Evolutionary conservation across 2,888 invertebrate genomes (phyloP).

Genomic region (Chrysodeixis includens): DNA sequence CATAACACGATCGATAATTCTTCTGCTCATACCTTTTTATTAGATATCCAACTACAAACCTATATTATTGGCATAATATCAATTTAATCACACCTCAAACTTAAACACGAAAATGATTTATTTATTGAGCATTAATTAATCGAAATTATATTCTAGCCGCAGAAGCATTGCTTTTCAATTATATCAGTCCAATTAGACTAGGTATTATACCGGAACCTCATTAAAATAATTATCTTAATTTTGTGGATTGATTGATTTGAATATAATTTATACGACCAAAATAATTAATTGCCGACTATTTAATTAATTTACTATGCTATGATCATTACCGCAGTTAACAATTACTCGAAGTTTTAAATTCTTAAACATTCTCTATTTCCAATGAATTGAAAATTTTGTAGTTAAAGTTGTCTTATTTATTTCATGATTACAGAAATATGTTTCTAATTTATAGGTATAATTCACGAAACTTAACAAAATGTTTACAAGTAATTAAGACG

Average conservation of each 20-base stretch:
- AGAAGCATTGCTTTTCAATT: slow-evolving; percentile 12
- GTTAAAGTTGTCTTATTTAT: too few species aligned
- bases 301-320: neutral
- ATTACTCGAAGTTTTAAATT: neutral
- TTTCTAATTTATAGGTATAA: neutral
- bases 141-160: neutral
- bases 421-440: too few species aligned
- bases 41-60: too few species aligned
- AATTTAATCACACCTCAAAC: neutral
- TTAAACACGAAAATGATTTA: neutral
- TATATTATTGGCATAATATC: too few species aligned
- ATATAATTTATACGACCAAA: slow-evolving; percentile 16
- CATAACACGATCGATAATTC: too few species aligned
- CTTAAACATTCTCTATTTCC: too few species aligned
- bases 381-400: too few species aligned
- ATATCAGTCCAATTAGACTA: slow-evolving; percentile 13
- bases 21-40: too few species aligned
- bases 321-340: neutral
- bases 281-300: slow-evolving; percentile 13
- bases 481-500: neutral
- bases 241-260: slow-evolving; percentile 19
- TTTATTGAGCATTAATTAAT: neutral
- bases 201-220: slow-evolving; percentile 13
- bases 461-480: neutral
- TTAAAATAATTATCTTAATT: slow-evolving; percentile 27